Percentiles rank a stretch among this genome's conserved stretches.
These are phyloP conservation scores for Herpailurus yagouaroundi DNA, from an alignment of 2,113 vertebrate species.

Conservation along the genomic window DNA sequence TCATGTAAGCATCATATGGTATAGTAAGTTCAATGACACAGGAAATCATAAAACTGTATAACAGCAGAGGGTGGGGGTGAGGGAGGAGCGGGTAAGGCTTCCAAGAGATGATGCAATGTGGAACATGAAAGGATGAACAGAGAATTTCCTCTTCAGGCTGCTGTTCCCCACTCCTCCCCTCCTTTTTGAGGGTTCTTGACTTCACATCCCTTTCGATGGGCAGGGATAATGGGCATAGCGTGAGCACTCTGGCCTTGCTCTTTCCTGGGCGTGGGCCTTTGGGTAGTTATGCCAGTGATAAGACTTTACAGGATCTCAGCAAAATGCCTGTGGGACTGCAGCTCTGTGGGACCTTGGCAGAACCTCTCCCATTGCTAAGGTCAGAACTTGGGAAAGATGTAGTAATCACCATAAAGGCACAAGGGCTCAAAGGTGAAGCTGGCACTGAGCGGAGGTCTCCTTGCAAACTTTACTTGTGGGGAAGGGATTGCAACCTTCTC, in stretches of 20 bases:
- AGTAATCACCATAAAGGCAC: neutral
- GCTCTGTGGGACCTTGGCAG: slow-evolving; percentile 19
- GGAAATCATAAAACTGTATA: neutral
- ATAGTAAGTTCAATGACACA: neutral
- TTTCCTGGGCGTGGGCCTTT: neutral
- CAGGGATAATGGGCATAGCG: neutral
- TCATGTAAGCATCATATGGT: too few relatives aligned
- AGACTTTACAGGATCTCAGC: neutral
- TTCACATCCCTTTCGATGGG: neutral
- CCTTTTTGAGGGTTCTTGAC: neutral
- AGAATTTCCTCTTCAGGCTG: neutral
- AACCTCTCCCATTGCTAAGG: neutral
- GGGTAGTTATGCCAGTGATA: neutral
- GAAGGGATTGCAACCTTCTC: neutral
- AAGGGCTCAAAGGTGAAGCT: neutral
- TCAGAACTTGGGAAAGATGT: neutral
- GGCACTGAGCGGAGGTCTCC: neutral
- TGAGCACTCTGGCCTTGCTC: neutral
- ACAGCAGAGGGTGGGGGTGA: neutral
- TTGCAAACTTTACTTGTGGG: neutral
- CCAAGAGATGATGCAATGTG: neutral
- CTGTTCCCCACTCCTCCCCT: neutral
- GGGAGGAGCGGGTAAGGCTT: neutral
- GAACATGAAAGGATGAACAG: neutral
- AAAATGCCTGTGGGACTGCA: neutral